A percentile compares a stretch with the other conserved stretches of the same genome.
Evolutionary conservation across 1,140 invertebrate species (phyloP).

Genomic region (Protaetia brevitarsis): DNA sequence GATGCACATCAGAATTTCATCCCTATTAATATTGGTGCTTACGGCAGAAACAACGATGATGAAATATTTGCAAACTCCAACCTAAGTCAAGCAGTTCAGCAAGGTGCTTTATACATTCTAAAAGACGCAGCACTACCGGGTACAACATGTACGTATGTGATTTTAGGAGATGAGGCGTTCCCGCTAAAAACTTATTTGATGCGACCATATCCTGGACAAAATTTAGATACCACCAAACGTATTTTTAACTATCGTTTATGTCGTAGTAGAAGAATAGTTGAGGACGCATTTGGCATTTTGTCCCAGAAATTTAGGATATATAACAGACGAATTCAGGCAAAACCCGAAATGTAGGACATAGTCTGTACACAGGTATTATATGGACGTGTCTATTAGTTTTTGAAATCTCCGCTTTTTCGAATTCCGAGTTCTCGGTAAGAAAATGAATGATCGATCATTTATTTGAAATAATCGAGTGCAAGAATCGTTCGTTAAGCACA

Average conservation of each 20-base stretch:
- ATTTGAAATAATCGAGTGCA: too few relatives aligned
- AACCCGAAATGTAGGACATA: too few relatives aligned
- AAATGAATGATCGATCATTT: too few relatives aligned
- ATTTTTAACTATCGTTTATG: conserved; percentile 49
- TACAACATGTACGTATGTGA: conserved; percentile 18
- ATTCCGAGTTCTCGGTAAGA: too few relatives aligned
- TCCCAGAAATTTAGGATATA: conserved; percentile 39
- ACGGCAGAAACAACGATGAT: conserved; percentile 39
- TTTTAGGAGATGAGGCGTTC: conserved; percentile 51
- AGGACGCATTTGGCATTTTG: conserved; percentile 49
- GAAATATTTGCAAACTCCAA: conserved; percentile 22
- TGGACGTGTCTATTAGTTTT: too few relatives aligned
- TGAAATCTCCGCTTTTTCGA: too few relatives aligned
- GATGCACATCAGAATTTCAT: conserved; percentile 21
- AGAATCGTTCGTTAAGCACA: too few relatives aligned
- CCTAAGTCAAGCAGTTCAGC: not conserved
- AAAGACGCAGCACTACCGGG: not conserved
- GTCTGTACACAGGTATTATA: too few relatives aligned
- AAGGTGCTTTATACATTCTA: not conserved
- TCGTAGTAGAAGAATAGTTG: conserved; percentile 40
- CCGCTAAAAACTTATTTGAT: conserved; percentile 45
- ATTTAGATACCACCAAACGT: conserved; percentile 38
- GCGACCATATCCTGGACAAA: conserved; percentile 46
- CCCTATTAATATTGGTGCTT: conserved; percentile 33
- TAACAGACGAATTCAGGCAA: conserved; percentile 7